These are phyloP conservation scores for Anas platyrhynchos DNA, from an alignment of 2,113 vertebrate species.

Conservation along the genomic window DNA sequence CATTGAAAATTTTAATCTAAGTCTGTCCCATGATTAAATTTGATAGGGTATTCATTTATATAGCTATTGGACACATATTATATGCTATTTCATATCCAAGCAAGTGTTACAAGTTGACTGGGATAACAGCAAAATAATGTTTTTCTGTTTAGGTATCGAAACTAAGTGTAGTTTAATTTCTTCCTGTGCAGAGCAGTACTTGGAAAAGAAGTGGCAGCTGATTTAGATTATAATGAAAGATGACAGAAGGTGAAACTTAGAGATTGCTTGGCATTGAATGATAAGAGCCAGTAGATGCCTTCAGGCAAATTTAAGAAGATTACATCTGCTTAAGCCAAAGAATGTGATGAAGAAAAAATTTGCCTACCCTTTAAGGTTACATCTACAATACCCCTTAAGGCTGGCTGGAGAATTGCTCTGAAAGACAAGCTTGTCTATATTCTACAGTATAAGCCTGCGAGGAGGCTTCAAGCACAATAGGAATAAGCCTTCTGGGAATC, in stretches of 20 bases:
- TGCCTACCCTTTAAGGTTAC: not conserved
- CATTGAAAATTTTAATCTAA: not conserved
- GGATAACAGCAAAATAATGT: not conserved
- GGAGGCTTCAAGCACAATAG: not conserved
- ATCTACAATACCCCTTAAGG: not conserved
- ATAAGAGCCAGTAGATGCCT: not conserved
- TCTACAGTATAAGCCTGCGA: not conserved
- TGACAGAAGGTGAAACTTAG: not conserved
- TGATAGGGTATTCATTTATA: not conserved
- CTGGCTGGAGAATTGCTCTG: not conserved
- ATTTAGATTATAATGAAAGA: not conserved
- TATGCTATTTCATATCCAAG: not conserved
- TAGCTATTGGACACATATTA: not conserved
- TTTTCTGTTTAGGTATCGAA: not conserved
- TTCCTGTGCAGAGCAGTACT: not conserved
- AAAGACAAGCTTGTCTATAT: not conserved
- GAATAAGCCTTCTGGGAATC: not conserved
- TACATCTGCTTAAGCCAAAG: not conserved
- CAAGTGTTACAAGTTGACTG: not conserved
- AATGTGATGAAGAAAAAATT: not conserved
- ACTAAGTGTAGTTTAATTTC: not conserved
- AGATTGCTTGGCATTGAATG: not conserved
- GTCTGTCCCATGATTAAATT: not conserved
- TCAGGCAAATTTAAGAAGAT: not conserved
- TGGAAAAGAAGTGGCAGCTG: not conserved